Percentiles rank a stretch among this genome's conserved stretches.
Evolutionary conservation across 2,113 vertebrate species (phyloP).

Genomic region (Chaenocephalus aceratus): DNA sequence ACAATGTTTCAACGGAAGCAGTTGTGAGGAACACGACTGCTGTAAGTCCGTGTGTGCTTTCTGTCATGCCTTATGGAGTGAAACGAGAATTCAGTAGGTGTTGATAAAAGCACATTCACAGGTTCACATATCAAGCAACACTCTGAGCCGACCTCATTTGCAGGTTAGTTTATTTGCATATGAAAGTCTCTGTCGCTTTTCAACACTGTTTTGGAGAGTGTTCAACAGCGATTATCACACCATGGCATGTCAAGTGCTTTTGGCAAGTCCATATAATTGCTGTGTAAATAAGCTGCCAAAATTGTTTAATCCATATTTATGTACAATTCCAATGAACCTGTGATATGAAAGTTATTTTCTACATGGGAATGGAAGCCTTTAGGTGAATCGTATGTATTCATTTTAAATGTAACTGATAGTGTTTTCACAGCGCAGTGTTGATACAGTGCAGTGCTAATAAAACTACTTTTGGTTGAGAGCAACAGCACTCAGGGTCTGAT

Average conservation of each 20-base stretch:
- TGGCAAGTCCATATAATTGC: constrained; percentile 46
- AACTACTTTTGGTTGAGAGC: constrained; percentile 4
- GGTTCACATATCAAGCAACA: constrained; percentile 16
- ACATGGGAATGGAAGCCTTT: background rate
- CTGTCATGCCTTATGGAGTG: background rate
- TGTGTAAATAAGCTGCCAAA: background rate
- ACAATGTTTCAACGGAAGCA: constrained; percentile 16
- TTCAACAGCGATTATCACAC: constrained; percentile 49
- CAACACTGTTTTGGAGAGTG: constrained; percentile 37
- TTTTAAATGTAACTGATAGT: background rate
- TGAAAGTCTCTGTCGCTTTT: constrained; percentile 53
- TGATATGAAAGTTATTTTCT: background rate
- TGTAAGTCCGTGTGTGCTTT: constrained; percentile 7
- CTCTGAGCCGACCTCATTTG: constrained; percentile 37
- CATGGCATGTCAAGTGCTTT: constrained; percentile 38
- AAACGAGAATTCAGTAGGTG: constrained; percentile 9
- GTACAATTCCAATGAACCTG: no score
- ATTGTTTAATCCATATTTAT: background rate
- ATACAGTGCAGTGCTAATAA: background rate
- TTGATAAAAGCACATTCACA: constrained; percentile 32
- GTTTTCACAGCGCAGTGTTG: constrained; percentile 13
- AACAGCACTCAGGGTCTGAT: background rate
- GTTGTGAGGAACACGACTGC: constrained; percentile 18
- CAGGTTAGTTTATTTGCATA: constrained; percentile 52
- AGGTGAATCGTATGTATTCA: background rate